Evolutionary conservation across 2,888 invertebrate genomes (phyloP).

Genomic region (Ariolimax columbianus): DNA sequence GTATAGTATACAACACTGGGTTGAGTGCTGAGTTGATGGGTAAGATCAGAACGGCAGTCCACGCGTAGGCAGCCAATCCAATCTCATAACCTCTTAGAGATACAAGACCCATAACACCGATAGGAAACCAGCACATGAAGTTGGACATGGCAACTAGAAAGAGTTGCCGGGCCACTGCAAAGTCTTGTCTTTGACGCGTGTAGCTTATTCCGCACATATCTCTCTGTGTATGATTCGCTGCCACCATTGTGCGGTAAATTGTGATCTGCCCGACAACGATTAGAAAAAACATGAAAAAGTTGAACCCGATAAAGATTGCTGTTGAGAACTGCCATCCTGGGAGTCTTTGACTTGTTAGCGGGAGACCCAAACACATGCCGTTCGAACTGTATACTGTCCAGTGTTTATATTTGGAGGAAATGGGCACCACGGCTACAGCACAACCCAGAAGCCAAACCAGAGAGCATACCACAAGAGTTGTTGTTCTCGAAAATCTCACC

Average conservation of each 20-base stretch:
- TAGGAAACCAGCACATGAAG: constrained; percentile 72
- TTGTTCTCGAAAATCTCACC: background rate
- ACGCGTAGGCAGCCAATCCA: constrained; percentile 16
- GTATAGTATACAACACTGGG: constrained; percentile 17
- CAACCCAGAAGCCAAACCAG: constrained; percentile 11
- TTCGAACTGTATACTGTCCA: constrained; percentile 9
- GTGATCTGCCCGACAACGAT: background rate
- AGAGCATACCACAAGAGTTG: background rate
- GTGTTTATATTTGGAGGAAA: background rate
- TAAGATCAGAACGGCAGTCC: constrained; percentile 15
- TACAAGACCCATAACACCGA: constrained; percentile 47
- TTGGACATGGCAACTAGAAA: constrained; percentile 69
- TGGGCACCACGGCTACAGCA: background rate
- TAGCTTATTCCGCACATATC: background rate
- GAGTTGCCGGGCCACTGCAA: constrained; percentile 69
- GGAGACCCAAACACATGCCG: constrained; percentile 33
- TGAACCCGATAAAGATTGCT: constrained; percentile 22
- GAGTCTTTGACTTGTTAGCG: constrained; percentile 1
- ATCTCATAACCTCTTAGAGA: background rate
- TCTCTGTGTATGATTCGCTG: background rate
- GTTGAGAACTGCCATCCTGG: constrained; percentile 34
- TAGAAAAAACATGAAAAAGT: constrained; percentile 22
- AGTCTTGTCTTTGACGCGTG: constrained; percentile 56
- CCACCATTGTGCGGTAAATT: background rate
- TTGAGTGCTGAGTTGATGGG: constrained; percentile 28